Base-by-base conservation (phyloP, 2,113 vertebrate genomes). In the Arothron firmamentum region DNA sequence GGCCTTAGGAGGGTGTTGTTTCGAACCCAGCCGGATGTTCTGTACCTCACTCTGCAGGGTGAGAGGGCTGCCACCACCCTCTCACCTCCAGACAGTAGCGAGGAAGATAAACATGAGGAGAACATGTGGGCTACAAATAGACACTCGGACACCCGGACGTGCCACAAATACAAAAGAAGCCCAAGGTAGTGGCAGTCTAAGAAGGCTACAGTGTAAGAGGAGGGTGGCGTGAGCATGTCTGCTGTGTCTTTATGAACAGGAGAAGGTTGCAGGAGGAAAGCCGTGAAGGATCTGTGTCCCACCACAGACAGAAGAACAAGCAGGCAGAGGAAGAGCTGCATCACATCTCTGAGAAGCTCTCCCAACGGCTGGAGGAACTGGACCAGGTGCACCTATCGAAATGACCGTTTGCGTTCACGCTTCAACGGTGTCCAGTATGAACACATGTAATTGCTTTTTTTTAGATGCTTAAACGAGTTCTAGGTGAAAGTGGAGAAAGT, bases 401-500 rank as follows among this genome's bases (percentile, higher is more conserved):
- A 6, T 31, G 7, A n/a, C 2, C 17, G 18, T 17, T n/a, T n/a
- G 17, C 1, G 1, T 47, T n/a, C 46, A 47, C 16, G 46, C 46
- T 47, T 47, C 46, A 47, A n/a, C 16, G 7, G 46, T 13, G 48
- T 50, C 17, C 13, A 21, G 16, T 50, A 20, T 50, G 5, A 12
- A 13, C 21, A 20, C 19, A 4, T 49, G 4, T 50, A 49, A 50
- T 10, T 21, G 19, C 20, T 50, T 78, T 55, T 12, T 10, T 77
- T 25, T 38, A 98, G 95, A 97, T 98, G 94, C 83, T 98, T 60
- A 94, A 93, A 85, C 89, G 81, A 68, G 94, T 94, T 56, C 67
- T 95, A 70, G 84, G 83, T 60, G 88, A 88, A 42, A 76, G 50
- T 6, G 50, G 15, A 13, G 81, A 75, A 62, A 45, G 41, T 20